Evolutionary conservation across 2,113 vertebrate genomes (phyloP).

Genomic region (Mirza zaza): DNA sequence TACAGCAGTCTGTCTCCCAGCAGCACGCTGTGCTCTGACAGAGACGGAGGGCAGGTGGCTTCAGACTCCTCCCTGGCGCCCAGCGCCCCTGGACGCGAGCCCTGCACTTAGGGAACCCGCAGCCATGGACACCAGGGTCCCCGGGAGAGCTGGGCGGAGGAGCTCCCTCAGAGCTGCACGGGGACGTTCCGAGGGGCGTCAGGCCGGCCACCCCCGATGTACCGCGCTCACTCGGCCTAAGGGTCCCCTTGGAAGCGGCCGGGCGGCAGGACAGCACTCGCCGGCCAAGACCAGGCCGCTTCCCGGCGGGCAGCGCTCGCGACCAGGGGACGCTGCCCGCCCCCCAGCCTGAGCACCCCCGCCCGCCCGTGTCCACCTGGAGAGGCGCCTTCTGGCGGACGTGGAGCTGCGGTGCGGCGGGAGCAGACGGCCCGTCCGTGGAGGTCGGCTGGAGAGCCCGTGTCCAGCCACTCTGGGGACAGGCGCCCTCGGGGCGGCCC

Average conservation of each 20-base stretch:
- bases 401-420: slow-evolving; percentile 84
- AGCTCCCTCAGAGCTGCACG: fast-evolving
- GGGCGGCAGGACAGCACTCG: slow-evolving; percentile 71
- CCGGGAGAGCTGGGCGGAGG: slow-evolving; percentile 75
- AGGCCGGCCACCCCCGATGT: slow-evolving; percentile 53
- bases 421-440: slow-evolving; percentile 88
- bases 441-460: slow-evolving; percentile 82
- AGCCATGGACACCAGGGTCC: slow-evolving; percentile 75
- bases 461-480: slow-evolving; percentile 94
- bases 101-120: slow-evolving; percentile 68
- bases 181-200: slow-evolving; percentile 42
- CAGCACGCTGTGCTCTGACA: slow-evolving; percentile 42
- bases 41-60: slow-evolving; percentile 16
- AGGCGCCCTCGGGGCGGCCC: slow-evolving; percentile 86
- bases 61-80: background rate
- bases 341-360: slow-evolving; percentile 90
- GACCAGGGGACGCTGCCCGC: slow-evolving; percentile 91
- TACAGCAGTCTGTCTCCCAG: slow-evolving; percentile 77
- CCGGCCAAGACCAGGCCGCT: slow-evolving; percentile 93
- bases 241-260: slow-evolving; percentile 60
- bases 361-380: slow-evolving; percentile 97
- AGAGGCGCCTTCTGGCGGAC: slow-evolving; percentile 88
- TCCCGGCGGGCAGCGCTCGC: slow-evolving; percentile 93
- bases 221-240: slow-evolving; percentile 34
- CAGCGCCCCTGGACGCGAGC: slow-evolving; percentile 70